A percentile compares a stretch with the other conserved stretches of the same genome.
Conservation (phyloP, 1,140 invertebrate genomes). For the Brachionus koreanus region DNA sequence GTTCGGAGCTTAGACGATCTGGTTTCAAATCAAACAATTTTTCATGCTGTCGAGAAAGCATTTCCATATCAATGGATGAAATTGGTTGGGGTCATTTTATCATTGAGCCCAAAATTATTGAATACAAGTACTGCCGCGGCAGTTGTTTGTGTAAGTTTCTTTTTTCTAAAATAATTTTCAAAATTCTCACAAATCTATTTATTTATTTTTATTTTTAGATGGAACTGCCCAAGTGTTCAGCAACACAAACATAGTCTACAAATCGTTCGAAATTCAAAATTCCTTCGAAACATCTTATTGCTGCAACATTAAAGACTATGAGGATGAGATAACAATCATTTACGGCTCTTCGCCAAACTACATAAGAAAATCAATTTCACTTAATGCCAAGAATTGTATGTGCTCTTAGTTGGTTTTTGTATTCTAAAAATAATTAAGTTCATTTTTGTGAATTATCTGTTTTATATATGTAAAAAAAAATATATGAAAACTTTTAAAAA, state of each 20-base stretch:
- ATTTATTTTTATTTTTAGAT: neutral
- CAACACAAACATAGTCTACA: conserved; percentile 34
- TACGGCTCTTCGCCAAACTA: conserved; percentile 35
- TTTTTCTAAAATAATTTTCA: neutral
- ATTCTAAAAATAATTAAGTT: neutral
- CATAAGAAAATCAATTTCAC: conserved; percentile 6
- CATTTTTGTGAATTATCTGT: conserved; percentile 16
- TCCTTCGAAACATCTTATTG: conserved; percentile 11
- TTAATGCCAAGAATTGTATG: conserved; percentile 36
- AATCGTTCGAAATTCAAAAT: conserved; percentile 12
- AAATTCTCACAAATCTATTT: neutral
- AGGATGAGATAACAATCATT: conserved; percentile 13
- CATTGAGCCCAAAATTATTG: conserved; percentile 17
- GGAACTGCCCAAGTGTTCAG: neutral
- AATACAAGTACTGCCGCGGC: conserved; percentile 39
- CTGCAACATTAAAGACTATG: conserved; percentile 33
- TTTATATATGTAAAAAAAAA: neutral
- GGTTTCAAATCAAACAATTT: conserved; percentile 22
- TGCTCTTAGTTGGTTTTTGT: conserved; percentile 14
- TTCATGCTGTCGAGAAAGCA: conserved; percentile 21
- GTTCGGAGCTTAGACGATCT: neutral
- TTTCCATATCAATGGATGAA: neutral
- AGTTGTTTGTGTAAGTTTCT: conserved; percentile 39
- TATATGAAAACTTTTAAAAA: neutral
- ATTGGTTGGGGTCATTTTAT: conserved; percentile 39